Base-by-base conservation (phyloP, 2,113 vertebrate species). In the Rhineura floridana region DNA sequence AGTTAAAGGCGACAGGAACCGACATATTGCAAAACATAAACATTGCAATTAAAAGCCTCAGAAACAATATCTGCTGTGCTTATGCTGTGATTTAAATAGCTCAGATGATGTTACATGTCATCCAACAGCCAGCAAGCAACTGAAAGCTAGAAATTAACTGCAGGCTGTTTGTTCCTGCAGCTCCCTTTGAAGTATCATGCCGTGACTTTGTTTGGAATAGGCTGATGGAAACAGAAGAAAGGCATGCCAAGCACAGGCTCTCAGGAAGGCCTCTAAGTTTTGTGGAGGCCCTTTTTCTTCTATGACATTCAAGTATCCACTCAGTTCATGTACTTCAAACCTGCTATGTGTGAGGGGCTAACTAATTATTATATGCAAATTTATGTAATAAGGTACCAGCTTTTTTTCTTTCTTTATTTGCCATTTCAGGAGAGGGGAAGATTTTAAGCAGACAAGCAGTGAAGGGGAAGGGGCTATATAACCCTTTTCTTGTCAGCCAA, bases 131-230 rank as follows among this genome's bases (percentile, higher is more conserved):
- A 95, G 87, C 88, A 86, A 69, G 92, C 91, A 93, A 88, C 77
- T 89, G 92, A 93, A 94, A 93, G 91, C 91, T 93, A 93, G 92
- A 44, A 94, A 94, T 96, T 94, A 94, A 95, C 95, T 92, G 91
- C 90, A 81, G 93, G 94, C 92, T 91, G 87, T 94, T 95, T 95
- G 91, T 94, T 89, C 93, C 83, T 84, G 25, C 79, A 78, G 92
- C 73, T 92, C 55, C 77, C 94, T 96, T 95, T 95, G 94, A 94
- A 94, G 92, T 90, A 86, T 90, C 86, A 92, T 39, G 50, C 39
- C 50, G n/a, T 93, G 92, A 92, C 79, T 94, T 85, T 46, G 86
- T 75, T 91, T 78, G 90, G 75, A 91, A 77, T 33, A 69, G 91
- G 82, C 80, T 83, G 62, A 6, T 85, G 84, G 90, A 84, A 80